A percentile compares a stretch with the other conserved stretches of the same genome.
These are phyloP conservation scores for Perodicticus potto DNA, from an alignment of 2,797 vertebrate genomes.

Conservation along the genomic window DNA sequence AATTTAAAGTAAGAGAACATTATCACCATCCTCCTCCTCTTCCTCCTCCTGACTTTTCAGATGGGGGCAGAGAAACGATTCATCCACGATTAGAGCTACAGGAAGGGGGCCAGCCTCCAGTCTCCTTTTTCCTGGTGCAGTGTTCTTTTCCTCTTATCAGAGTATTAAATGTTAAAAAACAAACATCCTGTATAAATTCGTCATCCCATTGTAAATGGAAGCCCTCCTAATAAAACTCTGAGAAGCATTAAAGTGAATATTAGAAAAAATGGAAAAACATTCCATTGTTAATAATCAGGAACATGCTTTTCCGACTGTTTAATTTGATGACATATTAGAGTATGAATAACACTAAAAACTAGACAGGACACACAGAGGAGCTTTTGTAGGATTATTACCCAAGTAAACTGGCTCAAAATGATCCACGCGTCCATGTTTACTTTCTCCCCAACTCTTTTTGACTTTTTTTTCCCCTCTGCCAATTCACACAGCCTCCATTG, in stretches of 20 bases:
- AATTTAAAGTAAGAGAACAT: background rate
- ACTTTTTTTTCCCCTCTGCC: background rate
- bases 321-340: background rate
- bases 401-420: background rate
- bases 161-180: background rate
- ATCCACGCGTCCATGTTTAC: background rate
- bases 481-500: background rate
- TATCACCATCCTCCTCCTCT: background rate
- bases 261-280: background rate
- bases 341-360: background rate
- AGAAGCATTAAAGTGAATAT: background rate
- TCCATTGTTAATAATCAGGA: background rate
- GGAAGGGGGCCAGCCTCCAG: background rate
- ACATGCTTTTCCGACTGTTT: background rate
- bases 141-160: background rate
- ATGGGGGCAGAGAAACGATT: background rate
- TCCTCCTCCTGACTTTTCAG: background rate
- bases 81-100: background rate
- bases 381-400: constrained; percentile 36
- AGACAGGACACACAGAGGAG: background rate
- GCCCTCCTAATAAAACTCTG: background rate
- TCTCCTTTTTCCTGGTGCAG: background rate
- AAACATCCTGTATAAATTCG: background rate
- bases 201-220: background rate
- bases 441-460: background rate